phyloP scores from a whole-genome alignment of 2,113 vertebrate species.

The Ochotona curzoniae region DNA sequence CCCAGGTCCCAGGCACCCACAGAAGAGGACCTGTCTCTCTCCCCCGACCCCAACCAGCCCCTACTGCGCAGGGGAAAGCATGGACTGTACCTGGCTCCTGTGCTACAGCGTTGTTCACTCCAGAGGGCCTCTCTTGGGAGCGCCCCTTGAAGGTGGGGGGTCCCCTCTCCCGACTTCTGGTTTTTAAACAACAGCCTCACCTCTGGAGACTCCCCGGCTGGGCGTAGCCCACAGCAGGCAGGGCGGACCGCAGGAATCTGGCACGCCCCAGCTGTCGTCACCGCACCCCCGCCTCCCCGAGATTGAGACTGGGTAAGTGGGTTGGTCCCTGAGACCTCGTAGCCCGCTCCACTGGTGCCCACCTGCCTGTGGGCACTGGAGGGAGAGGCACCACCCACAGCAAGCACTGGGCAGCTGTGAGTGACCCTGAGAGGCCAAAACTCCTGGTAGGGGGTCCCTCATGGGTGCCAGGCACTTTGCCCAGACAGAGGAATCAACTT shows the following conservation, averaged over 20 bases:
- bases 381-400: background rate
- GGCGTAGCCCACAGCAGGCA: constrained; percentile 84
- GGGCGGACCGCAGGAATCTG: constrained; percentile 90
- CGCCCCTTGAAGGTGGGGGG: constrained; percentile 13
- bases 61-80: background rate
- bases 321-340: background rate
- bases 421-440: background rate
- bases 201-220: constrained; percentile 84
- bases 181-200: constrained; percentile 89
- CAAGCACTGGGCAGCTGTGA: background rate
- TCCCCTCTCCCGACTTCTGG: constrained; percentile 43
- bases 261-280: constrained; percentile 87
- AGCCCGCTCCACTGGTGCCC: background rate
- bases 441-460: too few species aligned
- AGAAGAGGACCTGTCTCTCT: background rate
- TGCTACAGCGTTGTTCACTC: background rate
- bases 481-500: background rate
- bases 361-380: background rate
- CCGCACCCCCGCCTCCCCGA: constrained; percentile 13
- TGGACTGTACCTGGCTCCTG: constrained; percentile 14
- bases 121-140: background rate
- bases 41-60: fast-evolving
- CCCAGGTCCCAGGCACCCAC: background rate
- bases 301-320: constrained; percentile 70
- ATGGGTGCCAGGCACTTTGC: background rate